Conservation (phyloP, 2,888 invertebrate genomes). For the Hybos culiciformis region DNA sequence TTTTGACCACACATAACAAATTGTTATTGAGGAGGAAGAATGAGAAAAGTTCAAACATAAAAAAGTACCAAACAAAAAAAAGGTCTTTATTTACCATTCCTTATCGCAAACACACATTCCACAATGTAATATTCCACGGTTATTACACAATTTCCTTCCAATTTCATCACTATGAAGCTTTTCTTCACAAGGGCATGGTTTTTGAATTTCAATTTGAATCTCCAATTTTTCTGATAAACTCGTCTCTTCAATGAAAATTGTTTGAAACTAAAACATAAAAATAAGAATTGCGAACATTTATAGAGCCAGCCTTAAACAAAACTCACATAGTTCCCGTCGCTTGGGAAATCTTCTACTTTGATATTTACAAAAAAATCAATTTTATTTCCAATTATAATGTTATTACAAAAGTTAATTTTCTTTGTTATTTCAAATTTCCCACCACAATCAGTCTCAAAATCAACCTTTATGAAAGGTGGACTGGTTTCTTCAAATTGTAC, state of each 20-base stretch:
- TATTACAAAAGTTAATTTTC: constrained; percentile 44
- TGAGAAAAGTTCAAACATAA: background rate
- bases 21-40: background rate
- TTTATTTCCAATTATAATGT: constrained; percentile 46
- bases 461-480: constrained; percentile 46
- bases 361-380: constrained; percentile 50
- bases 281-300: constrained; percentile 5
- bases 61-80: background rate
- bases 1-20: background rate
- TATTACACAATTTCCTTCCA: constrained; percentile 33
- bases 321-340: constrained; percentile 37
- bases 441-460: constrained; percentile 60
- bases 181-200: constrained; percentile 52
- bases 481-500: constrained; percentile 50
- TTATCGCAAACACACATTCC: constrained; percentile 50
- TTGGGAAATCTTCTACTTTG: constrained; percentile 43
- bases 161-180: constrained; percentile 17
- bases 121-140: constrained; percentile 44
- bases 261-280: constrained; percentile 28
- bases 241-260: constrained; percentile 57
- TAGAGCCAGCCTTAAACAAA: constrained; percentile 13
- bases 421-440: constrained; percentile 36
- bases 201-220: constrained; percentile 58
- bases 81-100: constrained; percentile 41
- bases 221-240: constrained; percentile 56